Base-by-base conservation (phyloP, 2,888 invertebrate genomes). In the Dermolepida albohirtum region DNA sequence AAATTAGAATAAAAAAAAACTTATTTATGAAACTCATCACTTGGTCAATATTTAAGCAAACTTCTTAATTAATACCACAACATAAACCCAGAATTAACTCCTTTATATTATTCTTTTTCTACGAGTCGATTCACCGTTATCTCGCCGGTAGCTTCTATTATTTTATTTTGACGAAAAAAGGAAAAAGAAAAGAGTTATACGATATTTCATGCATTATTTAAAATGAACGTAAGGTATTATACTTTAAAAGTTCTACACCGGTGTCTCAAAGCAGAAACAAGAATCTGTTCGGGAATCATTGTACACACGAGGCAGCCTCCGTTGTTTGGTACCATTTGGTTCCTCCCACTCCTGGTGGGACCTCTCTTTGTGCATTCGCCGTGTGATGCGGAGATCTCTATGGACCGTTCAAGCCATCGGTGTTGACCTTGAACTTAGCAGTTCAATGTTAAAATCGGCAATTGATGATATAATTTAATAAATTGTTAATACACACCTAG, bases 261-360 rank as follows among this genome's bases (percentile, higher is more conserved):
- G 59, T 59, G 40, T 66, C 66, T 50, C 22, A 66, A 57, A 66
- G 50, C 41, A 57, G 51, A 52, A 64, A 54, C 64, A 64, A 64
- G 64, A 64, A 64, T 64, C 66, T 66, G 55, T 55, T 66, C 59
- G 55, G 66, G 34, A 50, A 66, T 66, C 59, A 66, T 66, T 57
- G 66, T 50, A 66, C 52, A 66, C 66, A 49, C 66, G 66, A 57
- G 47, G 41, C 66, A 50, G 59, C 66, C 59, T 57, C 49, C 55
- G 66, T 66, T 66, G 66, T 66, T 66, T 50, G 59, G 66, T 66
- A 66, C 66, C 66, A 66, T 66, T 66, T 66, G 66, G 66, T 66
- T 57, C 55, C 66, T 66, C 55, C 66, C 66, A 57, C 66, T 66
- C 66, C 66, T 55, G n/a, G 39, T 55, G 66, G 50, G 66, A 62